Evolutionary conservation across 37 sponge, comb jelly and placozoan species (phyloP).

Genomic region (Eunapius fragilis): DNA sequence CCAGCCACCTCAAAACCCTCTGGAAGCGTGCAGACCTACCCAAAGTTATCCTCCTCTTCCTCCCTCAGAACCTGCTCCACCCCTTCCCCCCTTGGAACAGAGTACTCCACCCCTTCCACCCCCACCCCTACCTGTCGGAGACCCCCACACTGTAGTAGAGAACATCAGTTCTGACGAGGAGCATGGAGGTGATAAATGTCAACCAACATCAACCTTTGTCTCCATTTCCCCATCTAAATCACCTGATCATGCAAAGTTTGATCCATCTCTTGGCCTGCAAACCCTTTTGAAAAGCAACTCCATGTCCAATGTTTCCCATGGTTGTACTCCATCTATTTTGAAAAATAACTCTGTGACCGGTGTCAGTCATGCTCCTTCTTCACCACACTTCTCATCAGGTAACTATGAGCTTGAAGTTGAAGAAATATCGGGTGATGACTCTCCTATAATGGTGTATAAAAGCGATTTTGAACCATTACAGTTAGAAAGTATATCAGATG

Average conservation of each 20-base stretch:
- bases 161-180: constrained; percentile 73
- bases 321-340: not conserved
- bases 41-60: not conserved
- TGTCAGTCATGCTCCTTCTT: not conserved
- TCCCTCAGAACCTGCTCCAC: constrained; percentile 20
- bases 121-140: constrained; percentile 18
- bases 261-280: constrained; percentile 54
- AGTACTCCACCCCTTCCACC: constrained; percentile 44
- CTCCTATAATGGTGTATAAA: constrained; percentile 63
- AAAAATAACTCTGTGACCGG: not conserved
- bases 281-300: constrained; percentile 5
- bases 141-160: constrained; percentile 47
- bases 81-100: constrained; percentile 37
- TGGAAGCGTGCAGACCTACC: not conserved
- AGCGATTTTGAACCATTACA: constrained; percentile 22
- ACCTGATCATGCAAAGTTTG: constrained; percentile 20
- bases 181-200: not conserved
- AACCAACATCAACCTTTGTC: constrained; percentile 15
- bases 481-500: constrained; percentile 38
- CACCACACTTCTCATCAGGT: not conserved
- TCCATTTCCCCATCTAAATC: constrained; percentile 54
- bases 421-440: constrained; percentile 84
- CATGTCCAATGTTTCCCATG: not conserved
- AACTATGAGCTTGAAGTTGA: constrained; percentile 58
- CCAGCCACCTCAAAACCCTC: not conserved